Evolutionary conservation across 2,113 vertebrate genomes (phyloP), one percentile per base, ranked within the genome.

Genomic region (Sitta europaea): DNA sequence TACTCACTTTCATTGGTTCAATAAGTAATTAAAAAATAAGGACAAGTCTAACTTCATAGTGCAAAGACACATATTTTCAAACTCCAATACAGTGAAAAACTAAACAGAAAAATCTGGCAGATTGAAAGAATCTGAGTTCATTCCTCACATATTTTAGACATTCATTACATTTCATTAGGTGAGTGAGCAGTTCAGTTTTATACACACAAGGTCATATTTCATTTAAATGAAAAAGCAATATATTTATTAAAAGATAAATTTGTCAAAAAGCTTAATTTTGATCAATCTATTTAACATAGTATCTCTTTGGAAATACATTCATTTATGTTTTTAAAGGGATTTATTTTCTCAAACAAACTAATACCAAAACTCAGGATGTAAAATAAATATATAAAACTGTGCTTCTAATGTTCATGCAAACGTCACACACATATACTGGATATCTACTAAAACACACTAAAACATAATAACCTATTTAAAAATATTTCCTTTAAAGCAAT

Each of bases 401-500:
- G 3, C 15, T 67, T 31, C 68, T 67, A 81, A 72, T 25, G 14
- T 48, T 85, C 68, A 57, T 57, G 33, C 14, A 90, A 68, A 65
- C 11, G 14, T 66, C 33, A 71, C 48, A 59, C 27, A 76, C 8
- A 51, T n/a, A 61, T 35, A 63, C 6, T 19, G 38, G 42, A 82
- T 35, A 82, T 42, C 40, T 92, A 36, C 21, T 85, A 86, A 82
- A 59, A 74, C 36, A 48, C 57, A 42, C 31, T 81, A 92, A 87
- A 96, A 88, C 43, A 47, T 51, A 76, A 90, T 40, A 96, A 82
- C 59, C 35, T 90, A 55, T 73, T 83, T 61, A 42, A 93, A 87
- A 93, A 62, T 73, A 85, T 70, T 85, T 88, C 47, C 50, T 85
- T 94, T 82, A 91, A 91, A 92, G 50, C 50, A 82, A 76, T 85